These are phyloP conservation scores for Hypsopygia costalis DNA, from an alignment of 2,888 invertebrate genomes.

Conservation along the genomic window DNA sequence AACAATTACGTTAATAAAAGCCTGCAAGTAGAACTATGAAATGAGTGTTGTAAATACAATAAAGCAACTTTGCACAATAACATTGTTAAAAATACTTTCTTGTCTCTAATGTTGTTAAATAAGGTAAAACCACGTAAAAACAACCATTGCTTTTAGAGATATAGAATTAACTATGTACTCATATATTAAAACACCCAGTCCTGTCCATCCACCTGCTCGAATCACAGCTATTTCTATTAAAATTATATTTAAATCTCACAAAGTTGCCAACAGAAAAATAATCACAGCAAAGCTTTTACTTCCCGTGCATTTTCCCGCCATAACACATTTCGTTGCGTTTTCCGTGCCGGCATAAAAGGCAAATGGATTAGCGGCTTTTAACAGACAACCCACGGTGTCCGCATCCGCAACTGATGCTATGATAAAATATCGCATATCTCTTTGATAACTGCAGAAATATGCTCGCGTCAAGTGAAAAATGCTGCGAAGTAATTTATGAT, in stretches of 20 bases:
- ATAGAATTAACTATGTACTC: too few relatives aligned
- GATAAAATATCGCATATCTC: neutral
- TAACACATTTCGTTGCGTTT: conserved; percentile 42
- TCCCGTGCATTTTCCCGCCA: conserved; percentile 29
- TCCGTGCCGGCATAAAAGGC: conserved; percentile 45
- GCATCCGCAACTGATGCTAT: conserved; percentile 6
- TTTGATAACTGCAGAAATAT: neutral
- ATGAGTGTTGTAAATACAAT: too few relatives aligned
- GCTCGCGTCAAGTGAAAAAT: conserved; percentile 15
- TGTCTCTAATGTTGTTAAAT: too few relatives aligned
- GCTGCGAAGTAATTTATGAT: conserved; percentile 9
- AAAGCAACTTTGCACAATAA: too few relatives aligned
- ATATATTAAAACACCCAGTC: too few relatives aligned
- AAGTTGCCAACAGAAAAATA: conserved; percentile 23
- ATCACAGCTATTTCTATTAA: conserved; percentile 9
- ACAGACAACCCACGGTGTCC: conserved; percentile 30
- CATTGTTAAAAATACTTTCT: too few relatives aligned
- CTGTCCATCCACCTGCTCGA: too few relatives aligned
- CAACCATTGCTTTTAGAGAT: too few relatives aligned
- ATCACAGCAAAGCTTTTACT: conserved; percentile 29
- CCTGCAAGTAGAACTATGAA: too few relatives aligned
- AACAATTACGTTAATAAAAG: too few relatives aligned
- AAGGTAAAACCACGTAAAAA: too few relatives aligned
- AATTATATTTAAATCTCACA: conserved; percentile 13
- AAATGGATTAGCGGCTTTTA: conserved; percentile 68